Conservation (phyloP, 2,113 vertebrate species). For the Grammomys dolichurus region DNA sequence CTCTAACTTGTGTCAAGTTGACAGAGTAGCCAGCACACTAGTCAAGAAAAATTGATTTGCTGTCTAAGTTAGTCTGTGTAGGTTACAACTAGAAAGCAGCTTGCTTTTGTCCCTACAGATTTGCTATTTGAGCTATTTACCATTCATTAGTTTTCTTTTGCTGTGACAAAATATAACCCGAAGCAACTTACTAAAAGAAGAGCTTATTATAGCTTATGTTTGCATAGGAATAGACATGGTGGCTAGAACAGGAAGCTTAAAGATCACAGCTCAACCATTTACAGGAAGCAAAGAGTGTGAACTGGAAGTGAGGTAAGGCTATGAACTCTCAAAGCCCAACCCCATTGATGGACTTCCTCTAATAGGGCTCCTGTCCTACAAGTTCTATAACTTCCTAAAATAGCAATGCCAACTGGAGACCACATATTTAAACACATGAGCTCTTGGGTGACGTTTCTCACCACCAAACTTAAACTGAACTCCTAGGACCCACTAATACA, state of each 20-base stretch:
- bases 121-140: neutral
- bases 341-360: neutral
- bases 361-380: neutral
- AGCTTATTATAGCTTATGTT: neutral
- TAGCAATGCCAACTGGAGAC: neutral
- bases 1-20: neutral
- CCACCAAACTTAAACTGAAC: neutral
- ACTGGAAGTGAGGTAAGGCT: neutral
- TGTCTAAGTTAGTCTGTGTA: neutral
- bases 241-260: neutral
- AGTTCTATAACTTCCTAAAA: neutral
- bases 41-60: constrained; percentile 23
- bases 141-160: neutral
- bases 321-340: neutral
- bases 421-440: neutral
- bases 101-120: neutral
- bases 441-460: neutral
- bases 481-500: neutral
- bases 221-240: neutral
- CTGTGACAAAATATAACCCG: neutral
- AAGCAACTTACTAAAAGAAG: neutral
- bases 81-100: neutral
- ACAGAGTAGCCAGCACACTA: neutral
- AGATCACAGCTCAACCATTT: neutral
- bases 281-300: neutral